Conservation (phyloP, 2,888 invertebrate species). For the Ochropleura leucogaster region DNA sequence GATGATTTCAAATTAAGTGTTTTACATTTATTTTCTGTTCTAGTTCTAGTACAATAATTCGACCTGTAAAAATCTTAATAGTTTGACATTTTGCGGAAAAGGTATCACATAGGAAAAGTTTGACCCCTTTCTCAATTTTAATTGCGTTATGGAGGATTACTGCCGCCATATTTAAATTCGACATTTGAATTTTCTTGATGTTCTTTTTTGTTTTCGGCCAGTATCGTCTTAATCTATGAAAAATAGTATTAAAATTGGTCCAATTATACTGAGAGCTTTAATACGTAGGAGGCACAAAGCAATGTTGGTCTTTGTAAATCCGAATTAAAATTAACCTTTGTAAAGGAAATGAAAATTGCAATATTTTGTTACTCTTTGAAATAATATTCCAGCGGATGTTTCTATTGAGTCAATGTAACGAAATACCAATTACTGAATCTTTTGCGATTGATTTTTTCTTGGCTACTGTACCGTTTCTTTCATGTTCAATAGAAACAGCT, state of each 20-base stretch:
- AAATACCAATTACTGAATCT: slow-evolving; percentile 45
- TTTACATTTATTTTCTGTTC: not conserved
- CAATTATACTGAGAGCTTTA: slow-evolving; percentile 19
- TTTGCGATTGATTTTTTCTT: slow-evolving; percentile 2
- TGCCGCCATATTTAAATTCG: not conserved
- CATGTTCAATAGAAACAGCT: not conserved
- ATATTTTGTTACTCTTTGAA: slow-evolving; percentile 56
- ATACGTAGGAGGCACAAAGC: slow-evolving; percentile 40
- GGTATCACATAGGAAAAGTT: not conserved
- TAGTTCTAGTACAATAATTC: not conserved
- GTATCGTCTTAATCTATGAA: slow-evolving; percentile 16
- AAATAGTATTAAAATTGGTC: slow-evolving; percentile 4
- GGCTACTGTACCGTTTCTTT: not conserved
- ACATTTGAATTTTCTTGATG: slow-evolving; percentile 4
- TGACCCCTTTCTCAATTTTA: not conserved
- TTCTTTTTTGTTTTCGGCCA: not conserved
- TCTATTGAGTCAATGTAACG: slow-evolving; percentile 33
- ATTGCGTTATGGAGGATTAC: not conserved
- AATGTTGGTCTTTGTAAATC: slow-evolving; percentile 21
- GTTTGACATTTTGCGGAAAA: slow-evolving; percentile 5
- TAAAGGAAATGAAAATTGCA: slow-evolving; percentile 48
- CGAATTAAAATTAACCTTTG: slow-evolving; percentile 49
- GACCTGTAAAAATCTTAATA: not conserved
- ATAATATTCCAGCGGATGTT: slow-evolving; percentile 51
- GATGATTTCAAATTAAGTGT: not conserved